Percentiles rank a stretch among this genome's conserved stretches.
These are phyloP conservation scores for Remorina albescens DNA, from an alignment of 2,797 vertebrate species.

Conservation along the genomic window DNA sequence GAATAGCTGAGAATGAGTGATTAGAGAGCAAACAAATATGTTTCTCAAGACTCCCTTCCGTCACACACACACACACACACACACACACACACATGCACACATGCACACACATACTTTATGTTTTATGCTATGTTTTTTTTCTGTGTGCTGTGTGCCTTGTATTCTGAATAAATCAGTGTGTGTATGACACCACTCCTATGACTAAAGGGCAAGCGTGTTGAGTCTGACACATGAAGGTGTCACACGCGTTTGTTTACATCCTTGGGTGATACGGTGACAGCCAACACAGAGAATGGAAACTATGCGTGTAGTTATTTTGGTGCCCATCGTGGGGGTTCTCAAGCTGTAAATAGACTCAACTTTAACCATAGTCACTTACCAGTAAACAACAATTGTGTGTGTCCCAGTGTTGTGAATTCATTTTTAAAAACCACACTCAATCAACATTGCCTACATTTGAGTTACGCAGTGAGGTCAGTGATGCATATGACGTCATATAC, in stretches of 20 bases:
- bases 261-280: slow-evolving; percentile 14
- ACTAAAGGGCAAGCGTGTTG: slow-evolving; percentile 22
- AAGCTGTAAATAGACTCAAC: slow-evolving; percentile 45
- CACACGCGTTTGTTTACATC: slow-evolving; percentile 2
- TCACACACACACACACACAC: slow-evolving; percentile 26
- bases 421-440: slow-evolving; percentile 12
- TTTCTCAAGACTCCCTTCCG: too few relatives aligned
- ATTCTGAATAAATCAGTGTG: slow-evolving; percentile 2
- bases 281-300: slow-evolving; percentile 43
- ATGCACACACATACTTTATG: too few relatives aligned
- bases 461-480: neutral
- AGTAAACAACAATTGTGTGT: slow-evolving; percentile 42
- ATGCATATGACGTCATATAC: neutral
- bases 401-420: slow-evolving; percentile 21
- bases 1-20: slow-evolving; percentile 57
- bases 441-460: neutral
- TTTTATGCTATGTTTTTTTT: neutral
- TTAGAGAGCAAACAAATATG: slow-evolving; percentile 27
- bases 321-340: neutral
- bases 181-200: neutral
- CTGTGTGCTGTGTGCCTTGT: neutral
- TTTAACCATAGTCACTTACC: slow-evolving; percentile 10
- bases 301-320: slow-evolving; percentile 36
- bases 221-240: slow-evolving; percentile 6
- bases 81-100: slow-evolving; percentile 19